Evolutionary conservation across 30 jellyfish, hydroid and myxozoan species (phyloP).

Genomic region (Cassiopea xamachana): DNA sequence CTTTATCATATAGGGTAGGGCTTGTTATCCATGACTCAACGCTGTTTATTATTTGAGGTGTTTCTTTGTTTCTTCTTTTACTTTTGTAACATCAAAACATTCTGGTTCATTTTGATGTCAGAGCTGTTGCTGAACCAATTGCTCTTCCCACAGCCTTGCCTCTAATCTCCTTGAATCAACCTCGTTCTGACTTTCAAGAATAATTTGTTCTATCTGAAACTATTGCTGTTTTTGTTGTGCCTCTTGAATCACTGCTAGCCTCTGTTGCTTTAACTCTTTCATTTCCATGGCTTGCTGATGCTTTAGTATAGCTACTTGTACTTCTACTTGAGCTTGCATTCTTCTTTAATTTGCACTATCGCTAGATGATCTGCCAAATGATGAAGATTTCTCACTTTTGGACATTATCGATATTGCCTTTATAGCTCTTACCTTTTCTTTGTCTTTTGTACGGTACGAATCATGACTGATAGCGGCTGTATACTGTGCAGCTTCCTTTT

Average conservation of each 20-base stretch:
- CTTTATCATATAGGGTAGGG: neutral
- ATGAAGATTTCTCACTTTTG: neutral
- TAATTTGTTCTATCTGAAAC: neutral
- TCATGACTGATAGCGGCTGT: neutral
- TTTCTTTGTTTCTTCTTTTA: neutral
- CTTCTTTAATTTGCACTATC: neutral
- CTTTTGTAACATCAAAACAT: neutral
- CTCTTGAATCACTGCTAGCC: neutral
- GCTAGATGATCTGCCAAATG: neutral
- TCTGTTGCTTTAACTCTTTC: neutral
- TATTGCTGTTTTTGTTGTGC: neutral
- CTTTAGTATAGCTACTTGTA: neutral
- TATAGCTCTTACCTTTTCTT: neutral
- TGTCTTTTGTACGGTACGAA: neutral
- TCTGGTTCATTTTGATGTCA: neutral
- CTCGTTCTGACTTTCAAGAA: neutral
- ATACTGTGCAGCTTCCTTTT: neutral
- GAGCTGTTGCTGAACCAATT: neutral
- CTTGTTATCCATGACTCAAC: neutral
- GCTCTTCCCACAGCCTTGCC: neutral
- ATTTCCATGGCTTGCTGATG: neutral
- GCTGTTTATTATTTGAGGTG: neutral
- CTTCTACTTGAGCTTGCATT: neutral
- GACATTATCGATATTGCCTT: neutral
- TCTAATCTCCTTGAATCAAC: neutral